Percentiles rank a stretch among this genome's conserved stretches.
Conservation (phyloP, 1,140 invertebrate genomes). For the Leguminivora glycinivorella region DNA sequence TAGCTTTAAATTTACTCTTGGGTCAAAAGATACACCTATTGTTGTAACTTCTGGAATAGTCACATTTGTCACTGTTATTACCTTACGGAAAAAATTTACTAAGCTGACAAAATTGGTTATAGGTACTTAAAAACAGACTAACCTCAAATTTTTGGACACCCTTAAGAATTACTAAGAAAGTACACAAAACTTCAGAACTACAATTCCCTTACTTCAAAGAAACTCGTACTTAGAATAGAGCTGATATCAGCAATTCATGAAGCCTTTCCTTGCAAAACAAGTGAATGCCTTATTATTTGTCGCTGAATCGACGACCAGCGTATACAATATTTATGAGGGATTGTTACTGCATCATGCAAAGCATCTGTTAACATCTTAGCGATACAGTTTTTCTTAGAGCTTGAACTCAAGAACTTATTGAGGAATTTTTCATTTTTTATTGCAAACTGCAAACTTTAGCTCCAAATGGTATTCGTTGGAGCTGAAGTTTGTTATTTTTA, state of each 20-base stretch:
- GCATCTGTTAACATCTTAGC: constrained; percentile 13
- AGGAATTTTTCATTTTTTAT: no score
- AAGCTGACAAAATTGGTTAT: no score
- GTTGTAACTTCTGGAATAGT: no score
- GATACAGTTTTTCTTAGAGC: background rate
- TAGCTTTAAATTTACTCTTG: background rate
- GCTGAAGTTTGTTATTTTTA: no score
- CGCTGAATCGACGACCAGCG: constrained; percentile 26
- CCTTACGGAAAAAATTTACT: no score
- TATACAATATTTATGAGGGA: constrained; percentile 28
- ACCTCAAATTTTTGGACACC: background rate
- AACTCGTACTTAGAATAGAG: constrained; percentile 43
- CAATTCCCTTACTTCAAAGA: constrained; percentile 49
- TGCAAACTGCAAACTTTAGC: no score
- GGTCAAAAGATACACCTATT: no score
- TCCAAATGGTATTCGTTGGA: no score
- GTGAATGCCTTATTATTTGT: constrained; percentile 44
- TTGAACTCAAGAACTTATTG: background rate
- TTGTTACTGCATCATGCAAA: constrained; percentile 28
- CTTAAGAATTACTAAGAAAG: constrained; percentile 34
- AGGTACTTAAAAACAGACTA: no score
- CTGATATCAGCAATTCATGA: constrained; percentile 59
- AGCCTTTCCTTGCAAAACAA: constrained; percentile 38
- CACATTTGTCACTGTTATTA: no score
- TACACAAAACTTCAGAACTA: constrained; percentile 38